These are phyloP conservation scores for Caenorhabditis tropicalis DNA, from an alignment of 1,140 invertebrate genomes.

Conservation along the genomic window DNA sequence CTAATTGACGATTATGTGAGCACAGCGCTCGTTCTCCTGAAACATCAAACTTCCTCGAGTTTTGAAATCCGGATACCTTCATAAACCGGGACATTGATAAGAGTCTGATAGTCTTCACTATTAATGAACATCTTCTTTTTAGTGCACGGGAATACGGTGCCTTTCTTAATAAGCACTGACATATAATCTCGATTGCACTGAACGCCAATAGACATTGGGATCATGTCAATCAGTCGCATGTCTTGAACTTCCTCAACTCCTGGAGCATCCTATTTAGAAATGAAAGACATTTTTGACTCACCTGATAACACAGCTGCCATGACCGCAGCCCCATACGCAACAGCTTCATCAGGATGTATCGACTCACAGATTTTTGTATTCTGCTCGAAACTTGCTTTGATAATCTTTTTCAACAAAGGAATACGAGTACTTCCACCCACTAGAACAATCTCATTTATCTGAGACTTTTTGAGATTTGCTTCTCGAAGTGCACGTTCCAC, in stretches of 20 bases:
- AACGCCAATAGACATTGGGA: slow-evolving; percentile 20
- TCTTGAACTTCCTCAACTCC: slow-evolving; percentile 18
- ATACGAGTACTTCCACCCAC: slow-evolving; percentile 83
- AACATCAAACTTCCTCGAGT: not conserved
- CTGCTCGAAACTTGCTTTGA: slow-evolving; percentile 84
- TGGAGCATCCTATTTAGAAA: not conserved
- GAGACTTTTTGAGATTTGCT: slow-evolving; percentile 71
- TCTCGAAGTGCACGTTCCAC: slow-evolving; percentile 46
- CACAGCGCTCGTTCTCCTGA: slow-evolving; percentile 11
- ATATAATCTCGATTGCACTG: slow-evolving; percentile 23
- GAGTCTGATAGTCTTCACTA: slow-evolving; percentile 26
- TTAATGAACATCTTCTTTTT: slow-evolving; percentile 27
- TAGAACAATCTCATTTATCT: slow-evolving; percentile 81
- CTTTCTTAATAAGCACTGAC: slow-evolving; percentile 20
- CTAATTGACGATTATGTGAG: slow-evolving; percentile 15
- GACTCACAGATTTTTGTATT: slow-evolving; percentile 74
- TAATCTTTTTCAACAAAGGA: slow-evolving; percentile 79
- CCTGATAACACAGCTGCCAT: slow-evolving; percentile 16
- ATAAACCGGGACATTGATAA: slow-evolving; percentile 15
- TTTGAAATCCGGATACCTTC: not conserved
- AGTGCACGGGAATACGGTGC: not conserved
- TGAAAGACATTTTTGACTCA: not conserved
- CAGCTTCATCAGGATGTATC: slow-evolving; percentile 90
- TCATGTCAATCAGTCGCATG: slow-evolving; percentile 4
- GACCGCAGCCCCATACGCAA: slow-evolving; percentile 80